These are phyloP conservation scores for Ploceus nigricollis DNA, from an alignment of 2,113 vertebrate genomes.

Conservation along the genomic window DNA sequence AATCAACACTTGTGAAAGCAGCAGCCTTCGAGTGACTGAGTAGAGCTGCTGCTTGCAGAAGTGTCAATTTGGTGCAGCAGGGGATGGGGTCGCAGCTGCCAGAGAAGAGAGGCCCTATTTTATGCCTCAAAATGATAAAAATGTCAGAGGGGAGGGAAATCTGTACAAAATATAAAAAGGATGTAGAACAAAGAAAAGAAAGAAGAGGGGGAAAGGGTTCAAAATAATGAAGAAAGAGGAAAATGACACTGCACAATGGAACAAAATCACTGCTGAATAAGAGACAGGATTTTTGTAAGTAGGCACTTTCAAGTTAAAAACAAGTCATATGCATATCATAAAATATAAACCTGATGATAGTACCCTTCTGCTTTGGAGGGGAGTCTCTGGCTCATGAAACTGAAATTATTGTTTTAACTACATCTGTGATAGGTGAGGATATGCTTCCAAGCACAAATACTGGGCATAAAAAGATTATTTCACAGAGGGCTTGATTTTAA, in stretches of 20 bases:
- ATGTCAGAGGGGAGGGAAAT: slow-evolving; percentile 36
- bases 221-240: background rate
- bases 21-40: slow-evolving; percentile 66
- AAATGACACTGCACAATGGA: background rate
- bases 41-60: slow-evolving; percentile 60
- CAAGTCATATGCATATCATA: background rate
- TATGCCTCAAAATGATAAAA: slow-evolving; percentile 62
- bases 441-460: background rate
- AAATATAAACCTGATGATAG: background rate
- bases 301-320: background rate
- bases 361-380: background rate
- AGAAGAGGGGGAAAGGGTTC: background rate
- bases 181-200: background rate
- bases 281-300: background rate
- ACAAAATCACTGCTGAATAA: background rate
- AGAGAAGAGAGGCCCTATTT: slow-evolving; percentile 63
- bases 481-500: background rate
- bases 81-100: slow-evolving; percentile 68
- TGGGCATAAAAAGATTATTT: background rate
- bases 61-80: slow-evolving; percentile 77
- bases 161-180: background rate
- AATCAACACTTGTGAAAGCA: slow-evolving; percentile 75
- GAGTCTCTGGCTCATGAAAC: background rate
- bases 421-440: background rate
- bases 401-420: background rate